phyloP scores from a whole-genome alignment of 2,113 vertebrate species.

The Spheniscus mendiculus region DNA sequence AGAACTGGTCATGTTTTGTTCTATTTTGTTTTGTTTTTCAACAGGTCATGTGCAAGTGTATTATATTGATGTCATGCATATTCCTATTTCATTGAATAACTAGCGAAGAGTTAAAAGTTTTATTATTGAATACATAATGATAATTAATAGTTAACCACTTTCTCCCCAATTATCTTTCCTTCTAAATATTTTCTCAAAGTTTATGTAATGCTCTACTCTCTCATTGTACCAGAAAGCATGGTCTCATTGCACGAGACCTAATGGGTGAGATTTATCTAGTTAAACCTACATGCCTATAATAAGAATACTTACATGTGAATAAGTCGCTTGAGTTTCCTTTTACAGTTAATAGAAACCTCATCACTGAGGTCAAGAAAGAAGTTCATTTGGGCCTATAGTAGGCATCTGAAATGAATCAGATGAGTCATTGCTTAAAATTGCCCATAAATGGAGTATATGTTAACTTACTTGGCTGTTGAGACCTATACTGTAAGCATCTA shows the following conservation, averaged over 20 bases:
- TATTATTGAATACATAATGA: not conserved
- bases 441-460: not conserved
- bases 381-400: not conserved
- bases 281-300: not conserved
- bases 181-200: not conserved
- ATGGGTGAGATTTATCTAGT: not conserved
- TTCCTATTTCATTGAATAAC: not conserved
- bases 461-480: not conserved
- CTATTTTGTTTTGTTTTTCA: not conserved
- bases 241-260: not conserved
- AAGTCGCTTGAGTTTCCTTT: not conserved
- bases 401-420: not conserved
- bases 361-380: not conserved
- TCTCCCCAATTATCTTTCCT: not conserved
- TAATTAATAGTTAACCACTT: not conserved
- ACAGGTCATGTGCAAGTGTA: not conserved
- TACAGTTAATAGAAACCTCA: not conserved
- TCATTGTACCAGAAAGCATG: not conserved
- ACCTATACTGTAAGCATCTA: not conserved
- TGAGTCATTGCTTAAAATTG: not conserved
- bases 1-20: not conserved
- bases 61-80: not conserved
- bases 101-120: not conserved
- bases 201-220: not conserved
- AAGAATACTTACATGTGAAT: not conserved